Conservation (phyloP, 2,888 invertebrate species). For the Blera fallax region DNA sequence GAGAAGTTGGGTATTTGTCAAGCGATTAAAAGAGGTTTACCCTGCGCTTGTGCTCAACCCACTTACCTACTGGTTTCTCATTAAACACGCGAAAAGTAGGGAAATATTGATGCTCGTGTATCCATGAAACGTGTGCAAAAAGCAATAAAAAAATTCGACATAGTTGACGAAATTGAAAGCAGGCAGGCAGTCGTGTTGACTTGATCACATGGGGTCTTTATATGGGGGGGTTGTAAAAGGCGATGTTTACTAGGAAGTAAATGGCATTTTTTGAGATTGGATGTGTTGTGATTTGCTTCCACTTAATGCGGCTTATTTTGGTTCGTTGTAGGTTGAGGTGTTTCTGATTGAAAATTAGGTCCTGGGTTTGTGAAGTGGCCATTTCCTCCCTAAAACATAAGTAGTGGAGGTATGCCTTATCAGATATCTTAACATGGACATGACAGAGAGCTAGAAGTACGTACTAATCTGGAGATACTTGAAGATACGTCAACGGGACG, state of each 20-base stretch:
- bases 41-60: conserved; percentile 3
- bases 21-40: conserved; percentile 9
- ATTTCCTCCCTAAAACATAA: too few relatives aligned
- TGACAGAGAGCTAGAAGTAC: too few relatives aligned
- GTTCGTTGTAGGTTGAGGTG: too few relatives aligned
- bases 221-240: neutral
- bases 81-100: neutral
- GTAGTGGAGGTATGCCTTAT: too few relatives aligned
- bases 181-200: neutral
- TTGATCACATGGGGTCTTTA: neutral
- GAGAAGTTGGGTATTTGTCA: neutral
- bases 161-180: neutral
- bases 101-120: neutral
- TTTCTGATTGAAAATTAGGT: too few relatives aligned
- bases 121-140: conserved; percentile 27
- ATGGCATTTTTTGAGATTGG: neutral
- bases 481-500: too few relatives aligned
- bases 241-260: neutral
- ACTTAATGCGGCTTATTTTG: too few relatives aligned
- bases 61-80: neutral
- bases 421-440: too few relatives aligned
- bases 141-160: neutral
- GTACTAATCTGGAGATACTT: too few relatives aligned
- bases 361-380: too few relatives aligned
- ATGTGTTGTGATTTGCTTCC: neutral